phyloP scores from a whole-genome alignment of 2,888 invertebrate genomes.

The Polydrusus cervinus region DNA sequence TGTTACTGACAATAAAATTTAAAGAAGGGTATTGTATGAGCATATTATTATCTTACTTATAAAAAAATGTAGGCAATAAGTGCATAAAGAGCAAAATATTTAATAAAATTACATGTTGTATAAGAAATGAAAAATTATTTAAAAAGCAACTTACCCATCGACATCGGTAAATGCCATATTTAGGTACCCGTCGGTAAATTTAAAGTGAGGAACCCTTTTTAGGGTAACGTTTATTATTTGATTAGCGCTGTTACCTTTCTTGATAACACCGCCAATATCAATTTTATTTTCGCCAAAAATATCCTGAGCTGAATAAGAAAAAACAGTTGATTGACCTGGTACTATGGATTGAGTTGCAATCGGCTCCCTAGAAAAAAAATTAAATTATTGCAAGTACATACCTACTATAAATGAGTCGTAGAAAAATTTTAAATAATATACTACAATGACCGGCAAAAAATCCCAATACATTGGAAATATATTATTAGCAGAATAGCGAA shows the following conservation, averaged over 20 bases:
- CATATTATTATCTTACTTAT: too few species aligned
- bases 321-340: neutral
- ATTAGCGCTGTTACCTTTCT: neutral
- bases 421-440: too few species aligned
- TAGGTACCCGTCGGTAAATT: conserved; percentile 65
- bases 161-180: conserved; percentile 66
- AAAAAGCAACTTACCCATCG: conserved; percentile 65
- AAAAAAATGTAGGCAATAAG: too few species aligned
- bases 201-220: conserved; percentile 60
- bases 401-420: too few species aligned
- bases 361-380: conserved; percentile 2
- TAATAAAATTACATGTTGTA: too few species aligned
- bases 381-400: too few species aligned
- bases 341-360: neutral
- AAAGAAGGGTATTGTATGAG: too few species aligned
- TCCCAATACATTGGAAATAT: too few species aligned
- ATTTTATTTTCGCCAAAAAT: neutral
- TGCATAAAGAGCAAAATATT: too few species aligned
- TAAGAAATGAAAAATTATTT: neutral
- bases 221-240: neutral
- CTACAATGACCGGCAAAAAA: too few species aligned
- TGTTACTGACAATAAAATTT: too few species aligned
- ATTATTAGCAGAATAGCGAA: too few species aligned
- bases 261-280: neutral
- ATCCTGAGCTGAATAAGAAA: neutral